A percentile compares a stretch with the other conserved stretches of the same genome.
Evolutionary conservation across 2,888 invertebrate genomes (phyloP).

Genomic region (Metellina segmentata): DNA sequence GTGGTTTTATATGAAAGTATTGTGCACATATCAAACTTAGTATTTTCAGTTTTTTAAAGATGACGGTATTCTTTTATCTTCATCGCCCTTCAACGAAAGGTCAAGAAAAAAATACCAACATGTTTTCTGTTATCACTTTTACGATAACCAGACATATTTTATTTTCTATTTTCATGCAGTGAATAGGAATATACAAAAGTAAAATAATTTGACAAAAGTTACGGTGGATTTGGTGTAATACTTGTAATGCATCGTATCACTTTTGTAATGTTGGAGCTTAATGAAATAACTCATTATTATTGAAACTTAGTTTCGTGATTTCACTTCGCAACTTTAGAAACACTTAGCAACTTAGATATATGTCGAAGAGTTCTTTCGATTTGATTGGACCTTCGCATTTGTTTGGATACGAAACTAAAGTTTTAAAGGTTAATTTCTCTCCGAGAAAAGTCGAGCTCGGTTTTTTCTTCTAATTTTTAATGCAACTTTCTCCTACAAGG

Average conservation of each 20-base stretch:
- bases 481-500: neutral
- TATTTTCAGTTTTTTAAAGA: too few species aligned
- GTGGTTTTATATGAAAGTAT: too few species aligned
- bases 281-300: neutral
- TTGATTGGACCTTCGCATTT: neutral
- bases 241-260: neutral
- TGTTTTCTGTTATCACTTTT: too few species aligned
- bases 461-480: neutral
- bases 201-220: neutral
- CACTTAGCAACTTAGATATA: neutral
- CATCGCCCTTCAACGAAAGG: too few species aligned
- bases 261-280: neutral
- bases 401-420: neutral
- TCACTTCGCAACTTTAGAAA: neutral
- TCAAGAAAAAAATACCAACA: too few species aligned
- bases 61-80: too few species aligned
- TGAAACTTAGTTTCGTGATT: neutral
- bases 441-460: neutral
- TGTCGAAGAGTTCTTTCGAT: neutral
- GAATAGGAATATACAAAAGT: neutral
- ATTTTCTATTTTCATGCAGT: too few species aligned
- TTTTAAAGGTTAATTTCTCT: neutral
- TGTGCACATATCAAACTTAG: too few species aligned
- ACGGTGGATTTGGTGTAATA: neutral
- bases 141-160: too few species aligned